phyloP scores from a whole-genome alignment of 2,888 invertebrate genomes.

The Sipunculus nudus region DNA sequence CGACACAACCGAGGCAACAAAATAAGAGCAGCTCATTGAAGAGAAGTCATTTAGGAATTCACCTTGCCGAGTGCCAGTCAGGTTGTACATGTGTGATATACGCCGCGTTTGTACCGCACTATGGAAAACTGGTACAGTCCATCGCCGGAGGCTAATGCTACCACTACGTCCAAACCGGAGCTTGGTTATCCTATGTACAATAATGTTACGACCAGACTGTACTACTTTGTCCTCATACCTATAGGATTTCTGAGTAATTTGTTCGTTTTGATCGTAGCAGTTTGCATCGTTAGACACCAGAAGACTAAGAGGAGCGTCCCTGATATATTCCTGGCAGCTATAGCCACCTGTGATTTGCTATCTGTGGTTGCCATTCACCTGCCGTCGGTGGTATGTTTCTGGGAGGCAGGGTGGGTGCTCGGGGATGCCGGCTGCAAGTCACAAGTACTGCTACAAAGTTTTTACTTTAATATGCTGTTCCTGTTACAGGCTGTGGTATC shows the following conservation, averaged over 20 bases:
- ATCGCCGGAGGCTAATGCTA: no score
- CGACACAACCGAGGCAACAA: no score
- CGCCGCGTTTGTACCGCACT: no score
- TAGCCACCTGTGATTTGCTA: constrained; percentile 6
- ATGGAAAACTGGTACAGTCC: no score
- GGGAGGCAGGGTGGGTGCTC: not conserved
- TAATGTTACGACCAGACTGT: no score
- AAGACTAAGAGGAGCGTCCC: constrained; percentile 18
- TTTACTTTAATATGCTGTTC: constrained; percentile 28
- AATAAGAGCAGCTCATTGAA: no score
- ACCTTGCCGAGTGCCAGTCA: no score
- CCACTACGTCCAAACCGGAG: no score
- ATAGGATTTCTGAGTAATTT: constrained; percentile 25
- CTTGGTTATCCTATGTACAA: no score
- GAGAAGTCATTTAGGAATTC: no score
- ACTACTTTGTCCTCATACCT: constrained; percentile 22
- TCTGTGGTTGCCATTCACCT: not conserved
- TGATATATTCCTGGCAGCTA: constrained; percentile 17
- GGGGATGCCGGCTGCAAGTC: no score
- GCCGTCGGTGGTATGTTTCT: not conserved
- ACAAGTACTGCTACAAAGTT: not conserved
- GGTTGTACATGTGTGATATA: no score
- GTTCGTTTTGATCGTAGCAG: constrained; percentile 14
- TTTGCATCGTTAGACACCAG: constrained; percentile 19
- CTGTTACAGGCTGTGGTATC: constrained; percentile 24